phyloP scores from a whole-genome alignment of 1,140 invertebrate species.

The Lysiphlebus fabarum region DNA sequence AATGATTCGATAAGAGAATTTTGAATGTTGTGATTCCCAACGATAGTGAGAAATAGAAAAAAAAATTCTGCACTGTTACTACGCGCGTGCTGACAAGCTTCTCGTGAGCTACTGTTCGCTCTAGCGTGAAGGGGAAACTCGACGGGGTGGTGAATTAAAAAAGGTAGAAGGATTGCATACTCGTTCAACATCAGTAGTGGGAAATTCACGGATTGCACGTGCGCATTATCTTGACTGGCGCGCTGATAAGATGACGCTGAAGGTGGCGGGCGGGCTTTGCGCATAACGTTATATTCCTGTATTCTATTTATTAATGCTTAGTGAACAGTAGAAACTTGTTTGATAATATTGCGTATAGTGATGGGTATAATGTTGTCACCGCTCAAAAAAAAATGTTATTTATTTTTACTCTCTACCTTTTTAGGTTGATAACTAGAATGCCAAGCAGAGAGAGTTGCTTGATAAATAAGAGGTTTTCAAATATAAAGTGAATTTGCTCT shows the following conservation, averaged over 20 bases:
- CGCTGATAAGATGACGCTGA: conserved; percentile 43
- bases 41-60: not conserved
- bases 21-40: not conserved
- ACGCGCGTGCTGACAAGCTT: conserved; percentile 38
- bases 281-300: conserved; percentile 25
- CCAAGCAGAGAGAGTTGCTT: no score
- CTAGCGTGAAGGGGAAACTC: conserved; percentile 43
- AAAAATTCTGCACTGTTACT: not conserved
- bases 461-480: no score
- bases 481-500: no score
- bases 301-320: no score
- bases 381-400: no score
- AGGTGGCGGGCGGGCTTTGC: conserved; percentile 54
- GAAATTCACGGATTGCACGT: conserved; percentile 10
- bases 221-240: conserved; percentile 37
- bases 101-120: conserved; percentile 54
- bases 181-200: not conserved
- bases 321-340: no score
- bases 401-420: no score
- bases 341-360: no score
- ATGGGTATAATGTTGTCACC: no score
- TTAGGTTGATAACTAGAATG: no score
- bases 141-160: conserved; percentile 39
- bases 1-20: no score
- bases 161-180: not conserved